These are phyloP conservation scores for Centropus unirufus DNA, from an alignment of 2,113 vertebrate species.

Conservation along the genomic window DNA sequence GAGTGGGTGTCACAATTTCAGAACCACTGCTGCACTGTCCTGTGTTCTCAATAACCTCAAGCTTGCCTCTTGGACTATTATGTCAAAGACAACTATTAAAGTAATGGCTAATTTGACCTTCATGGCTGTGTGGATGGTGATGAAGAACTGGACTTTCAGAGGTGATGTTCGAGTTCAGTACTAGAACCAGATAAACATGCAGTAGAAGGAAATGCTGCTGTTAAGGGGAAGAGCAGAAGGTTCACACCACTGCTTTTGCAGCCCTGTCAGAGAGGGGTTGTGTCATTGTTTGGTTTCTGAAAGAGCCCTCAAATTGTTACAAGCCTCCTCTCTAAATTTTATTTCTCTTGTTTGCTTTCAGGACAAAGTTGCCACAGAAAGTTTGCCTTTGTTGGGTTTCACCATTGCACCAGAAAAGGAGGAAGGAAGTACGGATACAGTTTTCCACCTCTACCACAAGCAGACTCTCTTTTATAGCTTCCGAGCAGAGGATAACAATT, in stretches of 20 bases:
- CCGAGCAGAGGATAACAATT: constrained; percentile 86
- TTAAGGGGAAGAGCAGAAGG: neutral
- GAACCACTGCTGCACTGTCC: neutral
- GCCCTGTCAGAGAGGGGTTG: neutral
- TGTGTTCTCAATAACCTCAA: neutral
- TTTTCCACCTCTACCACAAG: constrained; percentile 98
- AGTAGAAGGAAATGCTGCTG: neutral
- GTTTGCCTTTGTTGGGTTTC: constrained; percentile 94
- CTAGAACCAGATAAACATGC: neutral
- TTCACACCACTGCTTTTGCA: neutral
- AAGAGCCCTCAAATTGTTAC: neutral
- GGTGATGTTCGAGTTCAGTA: neutral
- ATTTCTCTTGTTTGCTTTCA: constrained; percentile 63
- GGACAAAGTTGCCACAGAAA: constrained; percentile 94
- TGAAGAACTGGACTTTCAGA: neutral
- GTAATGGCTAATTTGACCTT: neutral
- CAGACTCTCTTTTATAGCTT: constrained; percentile 94
- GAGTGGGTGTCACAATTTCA: neutral
- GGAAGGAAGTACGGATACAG: constrained; percentile 75
- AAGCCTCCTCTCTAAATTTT: neutral
- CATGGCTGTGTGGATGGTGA: neutral
- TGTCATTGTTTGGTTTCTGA: neutral
- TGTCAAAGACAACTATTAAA: neutral
- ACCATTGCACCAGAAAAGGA: constrained; percentile 86
- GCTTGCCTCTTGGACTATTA: neutral